A percentile compares a stretch with the other conserved stretches of the same genome.
Conservation (phyloP, 2,888 invertebrate genomes). For the Sclerodermus sp. region DNA sequence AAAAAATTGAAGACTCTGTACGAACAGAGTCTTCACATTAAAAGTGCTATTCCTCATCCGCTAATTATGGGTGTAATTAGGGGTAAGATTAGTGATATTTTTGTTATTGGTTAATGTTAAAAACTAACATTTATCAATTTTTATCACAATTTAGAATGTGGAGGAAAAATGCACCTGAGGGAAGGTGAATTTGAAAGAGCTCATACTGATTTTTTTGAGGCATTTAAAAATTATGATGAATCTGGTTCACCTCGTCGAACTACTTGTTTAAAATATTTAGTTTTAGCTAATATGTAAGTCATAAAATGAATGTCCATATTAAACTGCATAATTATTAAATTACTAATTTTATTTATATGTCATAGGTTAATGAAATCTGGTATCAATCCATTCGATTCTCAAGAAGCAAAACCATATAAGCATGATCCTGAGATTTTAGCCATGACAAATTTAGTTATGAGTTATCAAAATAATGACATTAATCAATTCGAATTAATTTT, state of each 20-base stretch:
- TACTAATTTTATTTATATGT: conserved; percentile 12
- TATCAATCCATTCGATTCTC: conserved; percentile 99
- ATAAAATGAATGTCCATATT: conserved; percentile 19
- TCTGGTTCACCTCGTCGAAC: conserved; percentile 95
- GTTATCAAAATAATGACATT: conserved; percentile 98
- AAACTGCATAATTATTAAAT: neutral
- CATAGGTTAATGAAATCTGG: conserved; percentile 96
- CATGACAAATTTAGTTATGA: conserved; percentile 97
- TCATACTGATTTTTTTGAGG: conserved; percentile 99
- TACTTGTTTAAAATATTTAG: conserved; percentile 96
- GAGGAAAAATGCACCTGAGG: conserved; percentile 98
- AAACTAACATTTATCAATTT: neutral
- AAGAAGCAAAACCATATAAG: conserved; percentile 99
- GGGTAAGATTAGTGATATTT: conserved; percentile 61
- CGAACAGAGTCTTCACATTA: conserved; percentile 97
- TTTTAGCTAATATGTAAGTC: conserved; percentile 96
- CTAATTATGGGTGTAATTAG: conserved; percentile 99
- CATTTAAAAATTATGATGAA: conserved; percentile 99
- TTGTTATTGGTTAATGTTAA: neutral
- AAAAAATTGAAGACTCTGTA: conserved; percentile 95
- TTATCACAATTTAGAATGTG: conserved; percentile 74
- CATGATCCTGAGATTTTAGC: conserved; percentile 99
- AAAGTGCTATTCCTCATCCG: conserved; percentile 99
- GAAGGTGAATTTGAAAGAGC: conserved; percentile 99
- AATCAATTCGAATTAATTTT: conserved; percentile 97